Evolutionary conservation across 2,113 vertebrate genomes (phyloP).

Genomic region (Gila orcuttii): DNA sequence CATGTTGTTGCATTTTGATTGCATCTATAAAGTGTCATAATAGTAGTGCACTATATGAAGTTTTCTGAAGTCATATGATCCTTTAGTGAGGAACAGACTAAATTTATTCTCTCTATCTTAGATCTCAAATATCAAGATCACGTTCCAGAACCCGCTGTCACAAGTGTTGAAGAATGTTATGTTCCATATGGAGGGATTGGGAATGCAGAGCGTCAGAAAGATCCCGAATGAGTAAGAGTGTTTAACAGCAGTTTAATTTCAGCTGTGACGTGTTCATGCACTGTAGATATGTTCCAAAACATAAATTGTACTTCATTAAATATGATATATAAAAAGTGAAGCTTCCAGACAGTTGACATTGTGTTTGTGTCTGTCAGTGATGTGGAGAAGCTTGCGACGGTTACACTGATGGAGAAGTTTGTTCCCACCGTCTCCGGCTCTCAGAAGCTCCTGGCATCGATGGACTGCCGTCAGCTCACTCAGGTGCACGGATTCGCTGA

Average conservation of each 20-base stretch:
- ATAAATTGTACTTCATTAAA: neutral
- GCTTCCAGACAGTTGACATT: slow-evolving; percentile 20
- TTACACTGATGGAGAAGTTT: slow-evolving; percentile 78
- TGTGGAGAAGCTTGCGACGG: slow-evolving; percentile 74
- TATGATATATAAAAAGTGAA: neutral
- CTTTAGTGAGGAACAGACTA: neutral
- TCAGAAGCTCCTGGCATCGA: slow-evolving; percentile 82
- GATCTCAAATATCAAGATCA: slow-evolving; percentile 72
- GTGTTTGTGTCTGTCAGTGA: slow-evolving; percentile 74
- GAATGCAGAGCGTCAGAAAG: slow-evolving; percentile 74
- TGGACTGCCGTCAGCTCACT: slow-evolving; percentile 84
- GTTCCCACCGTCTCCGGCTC: slow-evolving; percentile 76
- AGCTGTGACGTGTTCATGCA: neutral
- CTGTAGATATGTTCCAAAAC: slow-evolving; percentile 12
- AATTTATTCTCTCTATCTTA: neutral
- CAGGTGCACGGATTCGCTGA: slow-evolving; percentile 83
- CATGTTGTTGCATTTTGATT: too few relatives aligned
- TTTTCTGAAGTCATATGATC: neutral
- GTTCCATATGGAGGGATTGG: slow-evolving; percentile 84
- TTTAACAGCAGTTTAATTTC: neutral
- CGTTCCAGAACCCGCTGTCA: slow-evolving; percentile 85
- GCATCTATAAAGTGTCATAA: neutral
- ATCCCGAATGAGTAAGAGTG: slow-evolving; percentile 79
- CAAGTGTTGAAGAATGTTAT: slow-evolving; percentile 74
- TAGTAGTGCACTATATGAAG: neutral